Conservation (phyloP, 2,888 invertebrate species). For the Scaptomyza polygonia region DNA sequence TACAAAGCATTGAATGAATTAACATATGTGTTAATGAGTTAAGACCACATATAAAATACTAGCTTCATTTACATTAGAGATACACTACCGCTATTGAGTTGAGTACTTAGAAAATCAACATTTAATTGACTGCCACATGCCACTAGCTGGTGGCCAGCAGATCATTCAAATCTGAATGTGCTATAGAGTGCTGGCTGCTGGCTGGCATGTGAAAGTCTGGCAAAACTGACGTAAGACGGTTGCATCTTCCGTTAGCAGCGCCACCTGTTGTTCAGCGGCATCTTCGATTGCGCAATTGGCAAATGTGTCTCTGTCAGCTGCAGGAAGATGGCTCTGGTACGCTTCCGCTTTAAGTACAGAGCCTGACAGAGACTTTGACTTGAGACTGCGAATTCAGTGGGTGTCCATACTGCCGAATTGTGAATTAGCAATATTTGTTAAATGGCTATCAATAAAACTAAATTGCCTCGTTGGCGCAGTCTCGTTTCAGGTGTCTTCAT, state of each 20-base stretch:
- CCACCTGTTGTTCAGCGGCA: constrained; percentile 29
- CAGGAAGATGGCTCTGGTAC: constrained; percentile 55
- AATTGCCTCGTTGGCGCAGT: constrained; percentile 29
- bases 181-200: constrained; percentile 5
- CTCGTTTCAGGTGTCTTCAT: constrained; percentile 64
- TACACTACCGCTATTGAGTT: background rate
- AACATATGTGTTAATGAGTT: constrained; percentile 65
- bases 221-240: constrained; percentile 59
- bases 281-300: constrained; percentile 61
- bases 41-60: constrained; percentile 46
- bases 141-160: constrained; percentile 10
- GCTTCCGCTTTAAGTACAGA: constrained; percentile 50
- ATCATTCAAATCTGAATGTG: constrained; percentile 16
- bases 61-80: constrained; percentile 43
- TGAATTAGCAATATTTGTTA: constrained; percentile 72
- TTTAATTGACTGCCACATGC: constrained; percentile 12
- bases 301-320: constrained; percentile 48
- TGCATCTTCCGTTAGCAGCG: constrained; percentile 55
- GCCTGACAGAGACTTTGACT: constrained; percentile 1
- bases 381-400: constrained; percentile 12
- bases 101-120: constrained; percentile 9
- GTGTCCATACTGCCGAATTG: constrained; percentile 24
- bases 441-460: constrained; percentile 47
- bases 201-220: constrained; percentile 45
- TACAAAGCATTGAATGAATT: constrained; percentile 60